Base-by-base conservation (phyloP, 1,140 invertebrate genomes). In the Formica exsecta region DNA sequence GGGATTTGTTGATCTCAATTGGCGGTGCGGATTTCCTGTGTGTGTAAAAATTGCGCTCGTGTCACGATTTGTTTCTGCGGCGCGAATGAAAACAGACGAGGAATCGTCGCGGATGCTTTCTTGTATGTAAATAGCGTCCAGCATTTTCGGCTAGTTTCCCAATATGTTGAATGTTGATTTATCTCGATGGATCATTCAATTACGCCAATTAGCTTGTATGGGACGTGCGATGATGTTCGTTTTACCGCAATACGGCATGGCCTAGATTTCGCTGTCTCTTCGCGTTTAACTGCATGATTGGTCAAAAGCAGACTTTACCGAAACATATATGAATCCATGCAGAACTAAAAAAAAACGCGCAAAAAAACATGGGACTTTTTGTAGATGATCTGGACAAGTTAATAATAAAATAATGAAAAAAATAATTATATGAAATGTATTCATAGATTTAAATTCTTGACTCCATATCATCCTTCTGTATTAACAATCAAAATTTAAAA, bases 1-100 rank as follows among this genome's bases (percentile, higher is more conserved):
- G 36, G 64, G 86, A 87, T 90, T 90, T 77, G 86, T 90, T 87
- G 57, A 81, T 73, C 70, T 66, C 88, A 90, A 83, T 65, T 62
- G 65, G n/a, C 57, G 38, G 32, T 38, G 41, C 64, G 74, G 41
- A 70, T 80, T 87, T 61, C 36, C 88, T 48, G 48, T 44, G 54
- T 41, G 66, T 36, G 44, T 36, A 73, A 87, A 89, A 89, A 87
- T 89, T 76, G 68, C 87, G 36, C 62, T 89, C 74, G 32, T 41
- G 76, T 86, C 84, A 54, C 76, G 66, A 90, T 86, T 90, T 86
- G 66, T 90, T 89, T 85, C 77, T 89, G 74, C 48, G 73, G 48
- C 57, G 62, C 36, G 66, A 29, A 32, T 84, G 44, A 59, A 89
- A 89, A 89, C 57, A 68, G 41, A 9, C 48, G 16, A 38, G 38